Conservation (phyloP, 2,888 invertebrate species). For the Lochmaea capreae region DNA sequence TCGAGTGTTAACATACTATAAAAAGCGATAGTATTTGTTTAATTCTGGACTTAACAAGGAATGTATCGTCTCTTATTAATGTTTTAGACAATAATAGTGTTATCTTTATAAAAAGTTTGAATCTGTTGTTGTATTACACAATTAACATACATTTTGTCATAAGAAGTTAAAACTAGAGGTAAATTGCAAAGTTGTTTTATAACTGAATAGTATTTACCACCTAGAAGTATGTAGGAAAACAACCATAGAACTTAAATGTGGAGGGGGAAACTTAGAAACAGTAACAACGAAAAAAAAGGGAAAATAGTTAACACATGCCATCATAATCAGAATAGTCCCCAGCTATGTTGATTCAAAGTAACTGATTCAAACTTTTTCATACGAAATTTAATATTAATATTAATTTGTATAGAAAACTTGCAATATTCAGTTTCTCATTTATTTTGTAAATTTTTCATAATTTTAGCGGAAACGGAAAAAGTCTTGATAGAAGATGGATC, state of each 20-base stretch:
- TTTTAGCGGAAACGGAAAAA: conserved; percentile 74
- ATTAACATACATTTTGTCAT: too few species aligned
- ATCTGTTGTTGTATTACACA: neutral
- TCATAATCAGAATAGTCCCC: neutral
- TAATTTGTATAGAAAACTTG: neutral
- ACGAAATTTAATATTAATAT: neutral
- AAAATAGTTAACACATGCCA: too few species aligned
- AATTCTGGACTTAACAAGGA: neutral
- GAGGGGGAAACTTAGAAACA: too few species aligned
- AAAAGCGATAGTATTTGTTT: too few species aligned
- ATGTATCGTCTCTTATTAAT: neutral
- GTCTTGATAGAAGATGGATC: conserved; percentile 65
- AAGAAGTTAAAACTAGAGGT: too few species aligned
- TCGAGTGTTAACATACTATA: too few species aligned
- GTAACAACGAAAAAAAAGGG: too few species aligned
- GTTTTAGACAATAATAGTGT: neutral
- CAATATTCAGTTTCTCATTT: neutral
- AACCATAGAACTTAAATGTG: too few species aligned
- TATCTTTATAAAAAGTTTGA: neutral
- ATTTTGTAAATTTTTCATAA: conserved; percentile 26
- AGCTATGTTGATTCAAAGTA: neutral
- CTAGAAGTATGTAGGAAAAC: too few species aligned
- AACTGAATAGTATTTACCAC: too few species aligned
- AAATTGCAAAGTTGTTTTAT: too few species aligned
- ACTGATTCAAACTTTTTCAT: neutral